Conservation (phyloP, 2,113 vertebrate species). For the Chinchilla lanigera region DNA sequence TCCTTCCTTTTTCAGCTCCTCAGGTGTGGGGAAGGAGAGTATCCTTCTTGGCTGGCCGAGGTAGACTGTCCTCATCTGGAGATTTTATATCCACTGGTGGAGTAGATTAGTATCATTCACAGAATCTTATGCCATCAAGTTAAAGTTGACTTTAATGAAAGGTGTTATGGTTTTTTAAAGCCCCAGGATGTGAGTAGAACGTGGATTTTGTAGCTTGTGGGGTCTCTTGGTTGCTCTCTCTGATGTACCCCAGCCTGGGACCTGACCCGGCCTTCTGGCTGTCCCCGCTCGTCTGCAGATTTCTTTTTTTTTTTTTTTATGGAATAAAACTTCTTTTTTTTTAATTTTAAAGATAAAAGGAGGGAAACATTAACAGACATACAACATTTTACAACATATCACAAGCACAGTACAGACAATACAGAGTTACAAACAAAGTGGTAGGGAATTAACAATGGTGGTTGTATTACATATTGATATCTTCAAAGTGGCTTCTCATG, state of each 20-base stretch:
- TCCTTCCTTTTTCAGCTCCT: neutral
- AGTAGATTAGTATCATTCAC: neutral
- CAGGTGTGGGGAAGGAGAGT: neutral
- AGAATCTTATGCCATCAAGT: constrained; percentile 12
- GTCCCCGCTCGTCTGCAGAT: neutral
- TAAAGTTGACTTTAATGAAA: constrained; percentile 45
- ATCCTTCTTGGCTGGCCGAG: neutral
- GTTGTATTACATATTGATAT: too few relatives aligned
- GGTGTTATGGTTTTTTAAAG: constrained; percentile 17
- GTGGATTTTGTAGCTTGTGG: neutral
- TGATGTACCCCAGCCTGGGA: neutral
- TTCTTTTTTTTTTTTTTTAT: too few relatives aligned
- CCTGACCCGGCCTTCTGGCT: neutral
- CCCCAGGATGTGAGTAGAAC: neutral
- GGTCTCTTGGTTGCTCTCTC: neutral
- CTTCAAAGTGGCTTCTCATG: too few relatives aligned
- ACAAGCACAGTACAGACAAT: too few relatives aligned
- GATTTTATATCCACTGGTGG: neutral
- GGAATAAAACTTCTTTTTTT: too few relatives aligned
- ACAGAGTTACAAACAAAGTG: too few relatives aligned
- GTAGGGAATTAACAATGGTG: too few relatives aligned
- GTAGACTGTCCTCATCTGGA: neutral
- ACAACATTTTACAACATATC: too few relatives aligned
- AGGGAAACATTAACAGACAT: too few relatives aligned
- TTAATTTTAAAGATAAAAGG: too few relatives aligned